Evolutionary conservation across 2,888 invertebrate species (phyloP), one percentile per base, ranked within the genome.

Genomic region (Noctua janthina): DNA sequence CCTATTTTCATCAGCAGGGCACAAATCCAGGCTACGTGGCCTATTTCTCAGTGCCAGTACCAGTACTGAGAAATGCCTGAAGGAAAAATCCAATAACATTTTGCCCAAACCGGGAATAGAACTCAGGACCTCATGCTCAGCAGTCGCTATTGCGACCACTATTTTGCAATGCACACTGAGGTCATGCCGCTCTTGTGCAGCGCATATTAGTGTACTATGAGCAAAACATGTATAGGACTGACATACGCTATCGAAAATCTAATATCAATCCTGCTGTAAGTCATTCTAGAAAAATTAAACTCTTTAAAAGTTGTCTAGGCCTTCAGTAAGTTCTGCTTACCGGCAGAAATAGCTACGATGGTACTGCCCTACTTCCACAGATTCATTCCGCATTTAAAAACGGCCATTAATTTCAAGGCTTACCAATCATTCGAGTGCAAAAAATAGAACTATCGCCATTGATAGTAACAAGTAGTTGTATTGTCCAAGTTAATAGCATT

Each of bases 401-500:
- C 64, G 2, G 29, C 54, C 17, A 71, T 56, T 46, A 66, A 49
- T 0, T 66, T 13, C 79, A 79, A 79, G 80, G 71, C 29, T 80
- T 23, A 29, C 10, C 29, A 79, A 66, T 56, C 23, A 56, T 13
- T 49, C n/a, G 13, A 23, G 4, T 23, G 54, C 66, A 80, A 80
- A 80, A 71, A 67, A 80, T 7, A 15, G 6, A 80, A 59, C 56
- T 67, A 80, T 80, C 2, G 15, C 80, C 43, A 67, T 72, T 79
- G 39, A 43, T 43, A 49, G 13, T 5, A 39, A 56, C 67, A 76
- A 67, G n/a, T 29, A 70, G 29, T 56, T 64, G 62, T 78, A 78
- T 78, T 83, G 70, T 74, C 79, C 39, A 66, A 82, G 70, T 68
- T 75, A 64, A 83, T 70, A 43, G 66, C 17, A 70, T 70, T 75